Conservation (phyloP, 30 jellyfish, hydroid and myxozoan species). For the Sanderia malayensis region DNA sequence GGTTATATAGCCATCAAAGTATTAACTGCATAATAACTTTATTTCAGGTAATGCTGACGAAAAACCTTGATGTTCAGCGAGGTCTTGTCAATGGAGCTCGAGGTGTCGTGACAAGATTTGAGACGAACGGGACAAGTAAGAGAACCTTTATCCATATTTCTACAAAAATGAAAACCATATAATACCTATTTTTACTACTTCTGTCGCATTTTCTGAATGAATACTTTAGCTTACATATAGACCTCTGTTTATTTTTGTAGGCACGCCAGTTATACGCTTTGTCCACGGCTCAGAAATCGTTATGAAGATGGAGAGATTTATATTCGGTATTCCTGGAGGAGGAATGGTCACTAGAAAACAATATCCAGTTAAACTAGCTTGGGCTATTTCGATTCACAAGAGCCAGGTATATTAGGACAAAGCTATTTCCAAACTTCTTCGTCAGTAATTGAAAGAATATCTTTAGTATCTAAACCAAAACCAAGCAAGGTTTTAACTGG, state of each 20-base stretch:
- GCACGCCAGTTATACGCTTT: conserved; percentile 69
- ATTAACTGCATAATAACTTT: too few relatives aligned
- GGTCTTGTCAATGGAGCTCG: conserved; percentile 95
- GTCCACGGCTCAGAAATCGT: conserved; percentile 50
- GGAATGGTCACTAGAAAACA: conserved; percentile 66
- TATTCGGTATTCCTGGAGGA: conserved; percentile 44
- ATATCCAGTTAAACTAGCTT: conserved; percentile 79
- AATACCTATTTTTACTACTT: too few relatives aligned
- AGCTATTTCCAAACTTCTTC: too few relatives aligned
- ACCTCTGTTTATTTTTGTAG: too few relatives aligned
- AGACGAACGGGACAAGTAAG: conserved; percentile 59
- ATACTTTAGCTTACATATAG: too few relatives aligned
- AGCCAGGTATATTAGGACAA: conserved; percentile 96
- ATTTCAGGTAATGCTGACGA: conserved; percentile 94
- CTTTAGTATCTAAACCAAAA: too few relatives aligned
- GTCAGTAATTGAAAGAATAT: too few relatives aligned
- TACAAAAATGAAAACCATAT: too few relatives aligned
- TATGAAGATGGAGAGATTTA: conserved; percentile 68
- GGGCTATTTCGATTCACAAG: conserved; percentile 96
- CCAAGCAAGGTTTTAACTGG: too few relatives aligned
- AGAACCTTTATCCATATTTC: too few relatives aligned
- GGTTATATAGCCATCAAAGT: too few relatives aligned
- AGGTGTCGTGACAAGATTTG: conserved; percentile 75
- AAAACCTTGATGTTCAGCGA: conserved; percentile 60
- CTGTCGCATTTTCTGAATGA: too few relatives aligned